Percentiles rank a stretch among this genome's conserved stretches.
Conservation (phyloP, 2,888 invertebrate species). For the Folsomia manolachei region DNA sequence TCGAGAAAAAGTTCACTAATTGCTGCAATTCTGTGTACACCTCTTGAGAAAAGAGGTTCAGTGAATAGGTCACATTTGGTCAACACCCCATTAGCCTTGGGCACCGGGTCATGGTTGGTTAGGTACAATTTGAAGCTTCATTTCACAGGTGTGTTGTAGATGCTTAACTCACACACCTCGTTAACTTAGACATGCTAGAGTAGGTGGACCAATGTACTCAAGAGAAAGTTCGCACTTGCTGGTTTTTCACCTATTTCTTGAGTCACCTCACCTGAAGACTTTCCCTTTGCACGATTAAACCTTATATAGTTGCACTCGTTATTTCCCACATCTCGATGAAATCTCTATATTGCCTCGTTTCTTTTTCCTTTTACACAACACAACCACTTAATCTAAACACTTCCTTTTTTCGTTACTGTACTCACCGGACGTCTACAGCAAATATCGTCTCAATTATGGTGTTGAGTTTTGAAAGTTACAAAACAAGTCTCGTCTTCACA, state of each 20-base stretch:
- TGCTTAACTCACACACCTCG: background rate
- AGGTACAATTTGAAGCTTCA: background rate
- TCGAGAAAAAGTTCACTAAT: background rate
- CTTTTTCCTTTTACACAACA: background rate
- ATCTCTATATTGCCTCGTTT: too few species aligned
- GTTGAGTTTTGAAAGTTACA: background rate
- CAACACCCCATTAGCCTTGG: background rate
- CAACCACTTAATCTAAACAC: background rate
- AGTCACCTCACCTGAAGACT: background rate
- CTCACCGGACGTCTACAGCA: background rate
- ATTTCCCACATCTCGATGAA: too few species aligned
- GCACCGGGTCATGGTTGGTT: background rate
- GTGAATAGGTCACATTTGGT: background rate
- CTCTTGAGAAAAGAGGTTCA: too few species aligned
- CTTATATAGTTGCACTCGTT: too few species aligned
- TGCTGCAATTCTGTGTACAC: too few species aligned
- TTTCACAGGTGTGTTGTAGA: background rate
- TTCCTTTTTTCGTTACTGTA: background rate
- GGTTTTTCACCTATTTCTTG: background rate
- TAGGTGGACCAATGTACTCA: too few species aligned
- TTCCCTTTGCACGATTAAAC: background rate
- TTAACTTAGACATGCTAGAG: background rate
- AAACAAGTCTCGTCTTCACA: background rate
- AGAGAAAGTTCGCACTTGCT: background rate
- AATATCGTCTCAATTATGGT: too few species aligned